Conservation (phyloP, 2,888 invertebrate species). For the Agonopterix alstromeriana region DNA sequence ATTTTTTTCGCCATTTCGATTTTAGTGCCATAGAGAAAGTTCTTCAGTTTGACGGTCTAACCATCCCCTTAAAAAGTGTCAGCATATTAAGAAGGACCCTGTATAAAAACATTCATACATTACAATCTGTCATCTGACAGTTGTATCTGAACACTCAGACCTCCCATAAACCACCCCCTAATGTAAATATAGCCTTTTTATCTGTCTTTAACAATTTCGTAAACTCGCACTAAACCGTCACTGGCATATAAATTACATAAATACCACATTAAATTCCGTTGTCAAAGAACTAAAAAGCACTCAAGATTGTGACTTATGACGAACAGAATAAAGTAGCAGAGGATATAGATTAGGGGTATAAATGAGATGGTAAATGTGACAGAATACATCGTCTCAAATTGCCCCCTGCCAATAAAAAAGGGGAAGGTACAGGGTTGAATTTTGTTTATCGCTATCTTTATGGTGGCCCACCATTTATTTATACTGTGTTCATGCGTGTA, state of each 20-base stretch:
- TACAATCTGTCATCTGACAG: conserved; percentile 55
- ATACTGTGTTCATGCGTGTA: conserved; percentile 65
- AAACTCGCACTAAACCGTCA: conserved; percentile 71
- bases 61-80: no score
- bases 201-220: conserved; percentile 75
- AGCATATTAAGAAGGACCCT: no score
- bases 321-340: conserved; percentile 4
- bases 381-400: conserved; percentile 71
- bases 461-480: conserved; percentile 68
- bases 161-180: conserved; percentile 63
- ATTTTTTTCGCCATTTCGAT: no score
- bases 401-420: conserved; percentile 73
- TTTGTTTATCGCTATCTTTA: conserved; percentile 75
- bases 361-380: conserved; percentile 38
- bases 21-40: no score
- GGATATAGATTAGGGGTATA: conserved; percentile 6
- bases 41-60: no score
- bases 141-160: conserved; percentile 40
- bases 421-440: conserved; percentile 67
- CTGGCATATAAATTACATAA: conserved; percentile 67
- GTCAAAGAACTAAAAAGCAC: no score
- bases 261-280: conserved; percentile 22
- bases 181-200: conserved; percentile 68
- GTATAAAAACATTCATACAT: conserved; percentile 27
- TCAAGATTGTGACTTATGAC: no score